Conservation (phyloP, 2,888 invertebrate genomes). For the Caenorhabditis sinica region DNA sequence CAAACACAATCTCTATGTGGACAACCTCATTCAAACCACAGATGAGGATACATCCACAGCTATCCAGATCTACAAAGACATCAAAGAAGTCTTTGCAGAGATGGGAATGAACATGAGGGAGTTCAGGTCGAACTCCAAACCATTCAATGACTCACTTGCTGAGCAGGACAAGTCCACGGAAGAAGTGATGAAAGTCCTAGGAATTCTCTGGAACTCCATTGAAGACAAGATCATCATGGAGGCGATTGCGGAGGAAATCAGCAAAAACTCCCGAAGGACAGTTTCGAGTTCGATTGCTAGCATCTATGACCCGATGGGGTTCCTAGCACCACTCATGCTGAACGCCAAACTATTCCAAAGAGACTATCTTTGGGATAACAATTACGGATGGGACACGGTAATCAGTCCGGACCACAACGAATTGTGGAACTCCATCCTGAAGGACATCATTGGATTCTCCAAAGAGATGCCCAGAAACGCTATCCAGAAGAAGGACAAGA, state of each 20-base stretch:
- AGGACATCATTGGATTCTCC: background rate
- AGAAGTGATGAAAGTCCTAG: constrained; percentile 18
- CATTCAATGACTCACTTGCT: background rate
- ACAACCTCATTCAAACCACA: too few relatives aligned
- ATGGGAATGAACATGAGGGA: constrained; percentile 65
- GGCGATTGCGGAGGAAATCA: background rate
- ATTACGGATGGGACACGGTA: constrained; percentile 30
- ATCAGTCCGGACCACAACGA: background rate
- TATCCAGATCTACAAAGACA: background rate
- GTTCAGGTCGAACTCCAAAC: constrained; percentile 62
- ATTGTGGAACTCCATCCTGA: constrained; percentile 1
- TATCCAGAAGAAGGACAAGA: background rate
- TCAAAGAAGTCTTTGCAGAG: constrained; percentile 9
- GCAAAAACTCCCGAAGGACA: background rate
- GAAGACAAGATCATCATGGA: background rate
- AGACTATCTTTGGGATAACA: constrained; percentile 74
- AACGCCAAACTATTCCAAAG: constrained; percentile 78
- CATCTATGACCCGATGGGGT: constrained; percentile 82
- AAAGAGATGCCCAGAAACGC: background rate
- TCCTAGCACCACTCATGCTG: constrained; percentile 73
- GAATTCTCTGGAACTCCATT: constrained; percentile 9
- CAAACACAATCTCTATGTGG: too few relatives aligned
- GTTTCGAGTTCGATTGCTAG: constrained; percentile 68
- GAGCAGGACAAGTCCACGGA: constrained; percentile 8
- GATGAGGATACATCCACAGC: too few relatives aligned